These are phyloP conservation scores for Drosophila seguyi DNA, from an alignment of 1,140 invertebrate genomes.

Conservation along the genomic window DNA sequence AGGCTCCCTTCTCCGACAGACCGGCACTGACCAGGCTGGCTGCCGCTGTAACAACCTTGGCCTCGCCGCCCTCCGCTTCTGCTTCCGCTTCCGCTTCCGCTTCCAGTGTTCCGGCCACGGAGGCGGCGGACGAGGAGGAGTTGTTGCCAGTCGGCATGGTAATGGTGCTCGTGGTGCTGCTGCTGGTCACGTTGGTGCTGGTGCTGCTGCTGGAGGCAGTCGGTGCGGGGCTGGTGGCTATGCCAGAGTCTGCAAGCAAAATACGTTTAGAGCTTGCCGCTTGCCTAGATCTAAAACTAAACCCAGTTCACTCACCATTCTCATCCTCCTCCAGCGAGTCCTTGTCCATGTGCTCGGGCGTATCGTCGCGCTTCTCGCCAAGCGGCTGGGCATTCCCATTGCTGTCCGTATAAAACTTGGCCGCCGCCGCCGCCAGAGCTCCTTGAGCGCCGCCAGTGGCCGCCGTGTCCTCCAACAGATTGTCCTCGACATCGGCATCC, in stretches of 20 bases:
- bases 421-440: not conserved
- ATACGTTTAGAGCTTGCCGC: not conserved
- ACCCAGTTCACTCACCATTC: constrained; percentile 63
- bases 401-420: constrained; percentile 68
- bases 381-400: constrained; percentile 79
- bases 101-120: constrained; percentile 6
- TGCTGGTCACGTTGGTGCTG: constrained; percentile 18
- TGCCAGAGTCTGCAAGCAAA: constrained; percentile 70
- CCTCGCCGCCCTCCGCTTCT: not conserved
- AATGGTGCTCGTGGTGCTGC: not conserved
- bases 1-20: constrained; percentile 74
- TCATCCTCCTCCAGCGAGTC: constrained; percentile 85
- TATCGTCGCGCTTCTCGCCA: constrained; percentile 86
- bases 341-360: constrained; percentile 86
- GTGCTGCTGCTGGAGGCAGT: constrained; percentile 47
- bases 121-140: not conserved
- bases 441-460: not conserved
- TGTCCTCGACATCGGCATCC: constrained; percentile 93
- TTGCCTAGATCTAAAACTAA: not conserved
- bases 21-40: constrained; percentile 66
- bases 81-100: not conserved
- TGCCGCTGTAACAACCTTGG: not conserved
- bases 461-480: constrained; percentile 88
- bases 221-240: constrained; percentile 80
- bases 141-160: not conserved